Evolutionary conservation across 2,113 vertebrate genomes (phyloP).

Genomic region (Illadopsis cleaveri): DNA sequence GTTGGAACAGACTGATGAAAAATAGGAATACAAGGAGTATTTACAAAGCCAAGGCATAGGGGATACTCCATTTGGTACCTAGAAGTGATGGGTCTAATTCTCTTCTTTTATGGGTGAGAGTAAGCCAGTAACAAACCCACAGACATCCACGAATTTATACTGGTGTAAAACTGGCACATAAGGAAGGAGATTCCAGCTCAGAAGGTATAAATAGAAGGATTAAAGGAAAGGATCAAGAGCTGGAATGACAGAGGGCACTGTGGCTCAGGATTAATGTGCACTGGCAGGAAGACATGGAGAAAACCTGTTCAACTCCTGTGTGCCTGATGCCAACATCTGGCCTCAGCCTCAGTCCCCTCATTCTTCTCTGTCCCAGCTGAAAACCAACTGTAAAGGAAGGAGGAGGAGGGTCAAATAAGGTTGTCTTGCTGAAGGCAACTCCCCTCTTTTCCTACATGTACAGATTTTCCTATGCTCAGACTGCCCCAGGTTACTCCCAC

Average conservation of each 20-base stretch:
- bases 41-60: not conserved
- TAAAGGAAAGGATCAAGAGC: not conserved
- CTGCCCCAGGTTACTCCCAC: slow-evolving; percentile 5
- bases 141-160: not conserved
- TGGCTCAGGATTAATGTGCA: not conserved
- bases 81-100: not conserved
- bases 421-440: not conserved
- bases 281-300: slow-evolving; percentile 24
- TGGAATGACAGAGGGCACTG: not conserved
- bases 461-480: slow-evolving; percentile 32
- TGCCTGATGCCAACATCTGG: not conserved
- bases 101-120: not conserved
- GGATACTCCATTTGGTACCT: not conserved
- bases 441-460: slow-evolving; percentile 27
- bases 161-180: not conserved
- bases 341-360: not conserved
- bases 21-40: not conserved
- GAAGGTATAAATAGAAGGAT: slow-evolving; percentile 14
- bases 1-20: not conserved
- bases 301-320: not conserved
- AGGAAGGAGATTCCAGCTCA: not conserved
- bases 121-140: not conserved
- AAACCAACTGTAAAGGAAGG: slow-evolving; percentile 19
- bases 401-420: slow-evolving; percentile 48
- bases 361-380: not conserved